Evolutionary conservation across 1,140 invertebrate species (phyloP), one percentile per base, ranked within the genome.

Genomic region (Myzus persicae): DNA sequence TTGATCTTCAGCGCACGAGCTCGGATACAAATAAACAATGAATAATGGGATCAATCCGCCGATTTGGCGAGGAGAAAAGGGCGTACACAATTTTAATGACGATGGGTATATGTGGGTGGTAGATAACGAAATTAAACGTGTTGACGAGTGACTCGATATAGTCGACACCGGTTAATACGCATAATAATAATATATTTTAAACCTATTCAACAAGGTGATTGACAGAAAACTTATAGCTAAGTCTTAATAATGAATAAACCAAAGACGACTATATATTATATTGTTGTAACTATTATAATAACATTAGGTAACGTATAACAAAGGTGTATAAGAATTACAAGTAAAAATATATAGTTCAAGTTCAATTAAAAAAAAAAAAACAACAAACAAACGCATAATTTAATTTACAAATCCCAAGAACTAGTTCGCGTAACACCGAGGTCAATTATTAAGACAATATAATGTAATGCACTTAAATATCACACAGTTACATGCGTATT

Each of bases 351-450:
- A 36, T 89, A 89, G 87, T 89, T 51, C 87, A 89, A 48, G 46
- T 51, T 89, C 85, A 48, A 89, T 51, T 89, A 22, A 36, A 46
- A 48, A 87, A 87, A n/a, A 8, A n/a, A 85, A 84, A 85, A 85
- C 24, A 46, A 87, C 20, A 87, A n/a, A 44, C 31, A 46, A 87
- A 87, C 42, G 18, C 44, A 44, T 87, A 44, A 54, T 48, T 89
- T 54, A 26, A 89, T 54, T 54, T 89, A 26, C 20, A 89, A 54
- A 89, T 89, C 36, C 0, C 1, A 89, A 5, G 46, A 54, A 89
- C 36, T 89, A 51, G 46, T 89, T 48, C n/a, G 87, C 44, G 14
- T 88, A 22, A 84, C 38, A 31, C 18, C 44, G 85, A 88, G 44
- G 85, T 46, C 44, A n/a, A 44, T 44, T n/a, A 76, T 18, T n/a